Evolutionary conservation across 2,113 vertebrate genomes (phyloP).

Genomic region (Eulemur macaco): DNA sequence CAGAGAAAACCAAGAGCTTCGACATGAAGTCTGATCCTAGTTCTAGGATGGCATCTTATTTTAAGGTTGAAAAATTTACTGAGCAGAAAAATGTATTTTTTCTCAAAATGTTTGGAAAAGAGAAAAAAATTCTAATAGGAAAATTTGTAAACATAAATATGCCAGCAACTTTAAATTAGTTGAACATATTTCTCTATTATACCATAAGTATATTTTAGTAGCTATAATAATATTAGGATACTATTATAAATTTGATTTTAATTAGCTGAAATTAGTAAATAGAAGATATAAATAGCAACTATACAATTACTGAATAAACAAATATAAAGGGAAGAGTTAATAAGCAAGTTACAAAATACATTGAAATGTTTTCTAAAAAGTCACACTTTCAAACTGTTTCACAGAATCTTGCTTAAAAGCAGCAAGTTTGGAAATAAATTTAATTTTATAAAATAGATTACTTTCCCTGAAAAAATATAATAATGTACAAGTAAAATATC

Average conservation of each 20-base stretch:
- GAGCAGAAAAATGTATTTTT: neutral
- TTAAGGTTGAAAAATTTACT: constrained; percentile 8
- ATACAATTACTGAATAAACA: neutral
- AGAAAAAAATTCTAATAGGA: neutral
- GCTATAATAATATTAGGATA: neutral
- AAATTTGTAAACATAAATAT: neutral
- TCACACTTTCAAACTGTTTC: constrained; percentile 1
- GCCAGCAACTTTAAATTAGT: constrained; percentile 3
- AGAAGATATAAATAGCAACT: neutral
- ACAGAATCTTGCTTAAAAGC: neutral
- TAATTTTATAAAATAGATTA: neutral
- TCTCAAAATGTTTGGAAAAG: neutral
- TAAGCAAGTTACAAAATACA: neutral
- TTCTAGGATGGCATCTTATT: neutral
- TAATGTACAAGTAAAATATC: neutral
- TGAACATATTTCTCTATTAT: constrained; percentile 8
- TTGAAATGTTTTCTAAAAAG: neutral
- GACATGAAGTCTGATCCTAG: neutral
- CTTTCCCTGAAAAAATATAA: constrained; percentile 6
- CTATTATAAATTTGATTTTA: neutral
- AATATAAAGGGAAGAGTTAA: neutral
- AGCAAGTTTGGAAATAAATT: constrained; percentile 11
- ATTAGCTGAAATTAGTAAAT: neutral
- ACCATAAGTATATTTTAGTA: constrained; percentile 9
- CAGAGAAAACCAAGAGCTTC: neutral